Base-by-base conservation (phyloP, 1,140 invertebrate genomes). In the Berghia stephanieae region DNA sequence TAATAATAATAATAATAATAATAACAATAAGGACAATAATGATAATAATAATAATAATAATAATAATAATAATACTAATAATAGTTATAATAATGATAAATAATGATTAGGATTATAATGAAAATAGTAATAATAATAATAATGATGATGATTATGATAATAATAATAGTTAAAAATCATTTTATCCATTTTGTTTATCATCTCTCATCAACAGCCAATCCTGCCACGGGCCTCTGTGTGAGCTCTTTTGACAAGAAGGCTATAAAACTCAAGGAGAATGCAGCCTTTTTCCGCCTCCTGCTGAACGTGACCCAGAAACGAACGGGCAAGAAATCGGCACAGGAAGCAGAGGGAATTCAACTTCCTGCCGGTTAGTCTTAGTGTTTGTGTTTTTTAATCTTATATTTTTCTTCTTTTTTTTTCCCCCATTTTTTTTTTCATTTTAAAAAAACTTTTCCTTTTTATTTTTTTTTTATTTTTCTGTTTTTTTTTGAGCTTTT, bases 231-330 rank as follows among this genome's bases (percentile, higher is more conserved):
- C 18, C 27, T 49, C 0, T 83, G 82, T 73, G 71, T 82, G 3
- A 83, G 82, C 40, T 83, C 82, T 10, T 80, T 69, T 27, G 57
- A 77, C 31, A 72, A 71, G 63, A 60, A 38, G 6, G 80, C 72
- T 10, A 68, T 81, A 8, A 42, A 70, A 31, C 60, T 43, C n/a
- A 36, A 27, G 10, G 78, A 79, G 44, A 81, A 81, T 66, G 2
- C 38, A 34, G 71, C 66, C 40, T 81, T 81, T 40, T 21, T n/a
- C n/a, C 31, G 74, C 8, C 72, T 81, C 24, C 69, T 81, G 36
- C 27, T 21, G 16, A 46, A 81, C 3, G 67, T 81, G 18, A 68
- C 60, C 24, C 24, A 40, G 2, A 44, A 44, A 44, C 60, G 49
- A 21, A 60, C 38, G 27, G 27, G 67, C 0, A 70, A 69, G 36